phyloP scores from a whole-genome alignment of 1,140 invertebrate species.

The Gryllus bimaculatus region DNA sequence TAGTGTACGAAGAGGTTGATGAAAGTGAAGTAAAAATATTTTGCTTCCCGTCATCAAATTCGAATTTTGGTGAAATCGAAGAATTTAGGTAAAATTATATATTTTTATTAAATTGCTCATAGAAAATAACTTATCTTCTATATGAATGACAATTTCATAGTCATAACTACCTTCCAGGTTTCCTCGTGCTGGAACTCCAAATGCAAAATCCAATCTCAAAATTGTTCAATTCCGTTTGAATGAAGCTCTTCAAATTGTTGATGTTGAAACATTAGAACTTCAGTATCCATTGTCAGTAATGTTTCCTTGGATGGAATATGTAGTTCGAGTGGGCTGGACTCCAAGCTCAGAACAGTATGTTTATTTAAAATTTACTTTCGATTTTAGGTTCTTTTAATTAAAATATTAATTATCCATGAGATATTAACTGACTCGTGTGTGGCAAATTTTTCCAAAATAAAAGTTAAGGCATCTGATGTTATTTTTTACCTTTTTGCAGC shows the following conservation, averaged over 20 bases:
- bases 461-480: not conserved
- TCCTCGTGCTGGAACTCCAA: slow-evolving; percentile 79
- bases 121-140: not conserved
- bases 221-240: slow-evolving; percentile 74
- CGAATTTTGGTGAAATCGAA: slow-evolving; percentile 67
- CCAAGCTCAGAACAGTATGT: slow-evolving; percentile 77
- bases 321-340: slow-evolving; percentile 89
- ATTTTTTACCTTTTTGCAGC: slow-evolving; percentile 41
- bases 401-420: too few relatives aligned
- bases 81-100: slow-evolving; percentile 50
- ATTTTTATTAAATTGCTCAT: not conserved
- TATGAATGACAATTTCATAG: slow-evolving; percentile 26
- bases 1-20: slow-evolving; percentile 94
- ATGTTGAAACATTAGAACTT: slow-evolving; percentile 59
- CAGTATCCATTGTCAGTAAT: slow-evolving; percentile 60
- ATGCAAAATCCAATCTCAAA: slow-evolving; percentile 81
- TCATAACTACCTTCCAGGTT: slow-evolving; percentile 48
- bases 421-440: too few relatives aligned
- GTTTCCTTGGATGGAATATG: slow-evolving; percentile 89
- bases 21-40: slow-evolving; percentile 88
- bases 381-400: too few relatives aligned
- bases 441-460: too few relatives aligned
- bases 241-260: slow-evolving; percentile 51
- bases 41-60: slow-evolving; percentile 72
- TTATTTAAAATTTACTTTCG: not conserved